Percentiles rank a stretch among this genome's conserved stretches.
Conservation (phyloP, 2,113 vertebrate species). For the Malurus cyaneus region DNA sequence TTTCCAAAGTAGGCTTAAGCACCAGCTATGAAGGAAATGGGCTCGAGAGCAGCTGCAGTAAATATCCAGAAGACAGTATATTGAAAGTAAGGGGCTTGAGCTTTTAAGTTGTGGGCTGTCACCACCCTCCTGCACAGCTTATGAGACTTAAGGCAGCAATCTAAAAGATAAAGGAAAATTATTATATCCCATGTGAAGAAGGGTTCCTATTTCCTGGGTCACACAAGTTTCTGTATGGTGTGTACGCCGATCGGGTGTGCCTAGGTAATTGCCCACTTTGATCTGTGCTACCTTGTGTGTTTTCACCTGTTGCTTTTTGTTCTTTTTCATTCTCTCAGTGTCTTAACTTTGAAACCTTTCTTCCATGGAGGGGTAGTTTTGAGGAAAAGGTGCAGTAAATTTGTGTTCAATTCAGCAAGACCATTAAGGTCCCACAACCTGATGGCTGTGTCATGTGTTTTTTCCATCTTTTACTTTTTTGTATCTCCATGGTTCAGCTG, state of each 20-base stretch:
- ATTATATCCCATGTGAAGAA: background rate
- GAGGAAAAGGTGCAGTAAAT: background rate
- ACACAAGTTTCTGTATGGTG: background rate
- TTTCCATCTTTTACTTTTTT: background rate
- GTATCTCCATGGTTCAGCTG: background rate
- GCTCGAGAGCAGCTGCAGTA: background rate
- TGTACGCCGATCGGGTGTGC: background rate
- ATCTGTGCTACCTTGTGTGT: background rate
- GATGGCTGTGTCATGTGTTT: background rate
- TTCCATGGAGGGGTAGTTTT: background rate
- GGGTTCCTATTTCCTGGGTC: background rate
- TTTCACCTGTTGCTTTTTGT: constrained; percentile 8
- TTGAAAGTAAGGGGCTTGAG: background rate
- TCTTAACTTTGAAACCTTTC: background rate
- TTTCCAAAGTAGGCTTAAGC: background rate
- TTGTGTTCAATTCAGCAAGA: background rate
- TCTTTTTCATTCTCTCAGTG: background rate
- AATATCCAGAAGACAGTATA: background rate
- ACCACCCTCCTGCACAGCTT: background rate
- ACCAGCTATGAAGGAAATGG: background rate
- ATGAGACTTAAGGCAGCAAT: background rate
- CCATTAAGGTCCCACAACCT: background rate
- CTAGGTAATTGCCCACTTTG: background rate
- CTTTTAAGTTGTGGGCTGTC: background rate
- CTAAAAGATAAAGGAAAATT: background rate